These are phyloP conservation scores for Pristionchus mayeri DNA, from an alignment of 2,888 invertebrate genomes.

Conservation along the genomic window DNA sequence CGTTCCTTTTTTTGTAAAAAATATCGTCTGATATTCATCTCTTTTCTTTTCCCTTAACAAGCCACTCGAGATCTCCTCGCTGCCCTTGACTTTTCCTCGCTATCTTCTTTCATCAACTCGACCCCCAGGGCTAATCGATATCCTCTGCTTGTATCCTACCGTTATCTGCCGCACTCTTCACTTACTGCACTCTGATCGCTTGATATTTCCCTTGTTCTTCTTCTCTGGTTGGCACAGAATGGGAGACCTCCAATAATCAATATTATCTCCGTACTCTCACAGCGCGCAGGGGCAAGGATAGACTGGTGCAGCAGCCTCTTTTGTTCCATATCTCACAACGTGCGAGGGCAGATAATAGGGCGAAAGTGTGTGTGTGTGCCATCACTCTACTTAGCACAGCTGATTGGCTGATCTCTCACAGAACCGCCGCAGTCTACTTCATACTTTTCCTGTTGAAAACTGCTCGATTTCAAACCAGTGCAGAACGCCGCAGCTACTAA, in stretches of 20 bases:
- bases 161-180: not conserved
- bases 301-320: not conserved
- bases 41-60: no score
- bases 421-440: no score
- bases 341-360: not conserved
- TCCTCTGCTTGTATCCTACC: no score
- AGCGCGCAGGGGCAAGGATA: no score
- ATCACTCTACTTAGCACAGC: not conserved
- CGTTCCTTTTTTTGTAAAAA: no score
- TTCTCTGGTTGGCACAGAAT: no score
- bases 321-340: conserved; percentile 11
- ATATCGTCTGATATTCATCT: no score
- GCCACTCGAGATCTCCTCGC: not conserved
- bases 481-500: not conserved
- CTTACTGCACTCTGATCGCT: no score
- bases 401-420: not conserved
- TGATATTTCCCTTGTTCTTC: no score
- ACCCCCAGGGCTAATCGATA: conserved; percentile 14
- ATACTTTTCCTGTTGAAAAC: no score
- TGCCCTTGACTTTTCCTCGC: not conserved
- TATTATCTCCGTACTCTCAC: no score
- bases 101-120: not conserved
- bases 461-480: not conserved
- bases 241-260: no score
- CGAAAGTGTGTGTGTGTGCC: conserved; percentile 29